Percentiles rank a stretch among this genome's conserved stretches.
These are phyloP conservation scores for Parus major DNA, from an alignment of 2,113 vertebrate species.

Conservation along the genomic window DNA sequence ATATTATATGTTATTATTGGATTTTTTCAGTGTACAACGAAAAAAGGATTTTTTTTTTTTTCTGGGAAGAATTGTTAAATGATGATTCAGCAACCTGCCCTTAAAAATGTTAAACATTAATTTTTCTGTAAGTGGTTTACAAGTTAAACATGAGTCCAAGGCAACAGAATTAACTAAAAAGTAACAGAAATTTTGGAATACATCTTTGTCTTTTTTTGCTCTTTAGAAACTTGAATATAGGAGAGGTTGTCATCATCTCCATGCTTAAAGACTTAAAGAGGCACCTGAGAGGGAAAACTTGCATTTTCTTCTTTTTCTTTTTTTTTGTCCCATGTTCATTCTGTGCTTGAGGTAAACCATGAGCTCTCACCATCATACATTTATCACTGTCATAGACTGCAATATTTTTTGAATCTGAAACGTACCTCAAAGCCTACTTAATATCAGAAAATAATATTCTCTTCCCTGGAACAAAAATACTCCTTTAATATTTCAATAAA, in stretches of 20 bases:
- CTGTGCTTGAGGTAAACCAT: not conserved
- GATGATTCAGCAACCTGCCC: not conserved
- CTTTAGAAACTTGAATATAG: not conserved
- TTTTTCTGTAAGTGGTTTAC: not conserved
- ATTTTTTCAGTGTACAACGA: not conserved
- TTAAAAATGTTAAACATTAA: not conserved
- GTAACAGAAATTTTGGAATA: not conserved
- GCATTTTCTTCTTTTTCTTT: not conserved
- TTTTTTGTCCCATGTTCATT: not conserved
- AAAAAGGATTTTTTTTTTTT: not conserved
- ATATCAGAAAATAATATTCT: not conserved
- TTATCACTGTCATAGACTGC: not conserved
- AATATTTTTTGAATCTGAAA: not conserved
- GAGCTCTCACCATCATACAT: not conserved
- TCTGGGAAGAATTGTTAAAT: not conserved
- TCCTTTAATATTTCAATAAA: not conserved
- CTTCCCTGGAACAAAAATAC: not conserved
- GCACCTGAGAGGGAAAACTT: not conserved
- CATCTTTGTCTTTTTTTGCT: not conserved
- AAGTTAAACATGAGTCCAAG: not conserved
- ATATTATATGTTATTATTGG: not conserved
- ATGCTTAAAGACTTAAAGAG: not conserved
- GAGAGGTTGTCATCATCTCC: not conserved
- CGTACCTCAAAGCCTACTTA: not conserved
- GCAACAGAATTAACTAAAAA: not conserved